Conservation (phyloP, 92 coral and sea anemone genomes). For the Blastomussa wellsi region DNA sequence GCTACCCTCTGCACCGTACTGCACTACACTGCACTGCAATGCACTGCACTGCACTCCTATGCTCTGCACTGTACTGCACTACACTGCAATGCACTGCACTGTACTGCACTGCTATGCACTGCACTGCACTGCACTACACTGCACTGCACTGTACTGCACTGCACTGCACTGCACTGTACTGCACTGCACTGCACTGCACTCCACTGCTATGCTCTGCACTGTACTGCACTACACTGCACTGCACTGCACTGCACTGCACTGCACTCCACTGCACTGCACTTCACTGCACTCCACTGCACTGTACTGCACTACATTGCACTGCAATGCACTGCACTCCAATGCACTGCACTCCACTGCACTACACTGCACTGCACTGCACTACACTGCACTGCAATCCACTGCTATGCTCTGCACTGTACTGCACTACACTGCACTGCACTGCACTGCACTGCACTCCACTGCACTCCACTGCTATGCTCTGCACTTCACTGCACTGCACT, state of each 20-base stretch:
- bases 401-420: not conserved
- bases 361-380: constrained; percentile 3
- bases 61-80: not conserved
- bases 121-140: not conserved
- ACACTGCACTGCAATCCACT: not conserved
- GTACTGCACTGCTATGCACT: not conserved
- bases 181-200: not conserved
- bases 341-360: not conserved
- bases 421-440: not conserved
- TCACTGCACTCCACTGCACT: not conserved
- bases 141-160: constrained; percentile 1
- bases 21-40: not conserved
- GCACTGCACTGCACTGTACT: not conserved
- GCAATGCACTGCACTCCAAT: not conserved
- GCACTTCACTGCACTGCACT: not conserved
- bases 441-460: not conserved
- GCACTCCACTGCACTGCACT: not conserved
- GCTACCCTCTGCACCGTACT: not conserved
- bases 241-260: not conserved
- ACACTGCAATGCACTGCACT: not conserved
- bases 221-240: not conserved
- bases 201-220: not conserved
- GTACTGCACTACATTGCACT: not conserved
- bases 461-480: not conserved
- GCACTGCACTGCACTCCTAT: not conserved